phyloP scores from a whole-genome alignment of 2,797 vertebrate genomes.

The Sebastes cheni region DNA sequence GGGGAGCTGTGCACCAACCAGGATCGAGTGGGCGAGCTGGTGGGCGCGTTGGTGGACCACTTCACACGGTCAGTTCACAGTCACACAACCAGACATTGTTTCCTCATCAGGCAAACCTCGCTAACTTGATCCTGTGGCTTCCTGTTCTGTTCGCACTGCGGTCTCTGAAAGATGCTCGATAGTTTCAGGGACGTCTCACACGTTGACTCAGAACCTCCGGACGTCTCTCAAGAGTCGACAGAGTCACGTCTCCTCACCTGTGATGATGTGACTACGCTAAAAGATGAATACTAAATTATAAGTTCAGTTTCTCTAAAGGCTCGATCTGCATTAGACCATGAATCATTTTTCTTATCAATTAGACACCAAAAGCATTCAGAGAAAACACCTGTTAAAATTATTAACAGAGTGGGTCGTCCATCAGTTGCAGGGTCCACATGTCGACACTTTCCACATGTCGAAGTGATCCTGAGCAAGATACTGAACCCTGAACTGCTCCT shows the following conservation, averaged over 20 bases:
- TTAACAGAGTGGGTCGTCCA: no score
- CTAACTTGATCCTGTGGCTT: not conserved
- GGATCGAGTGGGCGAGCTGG: constrained; percentile 89
- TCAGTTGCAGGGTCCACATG: no score
- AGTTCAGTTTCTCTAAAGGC: no score
- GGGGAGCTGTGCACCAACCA: constrained; percentile 77
- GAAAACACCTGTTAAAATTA: no score
- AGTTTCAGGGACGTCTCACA: not conserved
- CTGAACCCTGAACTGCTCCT: no score
- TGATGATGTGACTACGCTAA: no score
- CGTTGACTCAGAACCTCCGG: not conserved
- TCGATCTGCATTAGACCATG: no score
- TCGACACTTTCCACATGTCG: no score
- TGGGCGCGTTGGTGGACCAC: constrained; percentile 86
- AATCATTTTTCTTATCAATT: no score
- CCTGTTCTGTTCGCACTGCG: not conserved
- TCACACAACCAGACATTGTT: not conserved
- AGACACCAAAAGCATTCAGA: no score
- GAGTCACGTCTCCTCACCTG: rapidly evolving
- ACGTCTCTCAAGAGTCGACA: not conserved
- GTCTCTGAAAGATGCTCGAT: not conserved
- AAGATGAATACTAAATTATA: no score
- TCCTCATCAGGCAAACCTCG: not conserved
- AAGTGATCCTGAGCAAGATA: no score
- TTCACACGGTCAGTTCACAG: constrained; percentile 80